These are phyloP conservation scores for Dermochelys coriacea DNA, from an alignment of 2,797 vertebrate genomes.

Conservation along the genomic window DNA sequence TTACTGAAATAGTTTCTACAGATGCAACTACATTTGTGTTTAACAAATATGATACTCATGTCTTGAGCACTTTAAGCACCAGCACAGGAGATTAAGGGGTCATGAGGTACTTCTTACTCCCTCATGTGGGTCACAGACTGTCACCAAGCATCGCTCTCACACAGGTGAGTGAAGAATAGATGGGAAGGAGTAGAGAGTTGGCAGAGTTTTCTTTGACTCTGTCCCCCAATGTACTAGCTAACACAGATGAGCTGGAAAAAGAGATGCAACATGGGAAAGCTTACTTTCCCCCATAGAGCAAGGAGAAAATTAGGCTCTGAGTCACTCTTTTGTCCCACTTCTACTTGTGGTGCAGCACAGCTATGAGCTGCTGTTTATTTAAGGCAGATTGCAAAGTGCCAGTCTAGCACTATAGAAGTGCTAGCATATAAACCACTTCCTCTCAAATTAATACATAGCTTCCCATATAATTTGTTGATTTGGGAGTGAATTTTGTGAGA, in stretches of 20 bases:
- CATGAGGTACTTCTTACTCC: too few relatives aligned
- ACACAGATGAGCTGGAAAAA: neutral
- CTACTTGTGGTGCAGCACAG: neutral
- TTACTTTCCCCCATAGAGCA: neutral
- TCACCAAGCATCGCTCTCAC: neutral
- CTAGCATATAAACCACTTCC: neutral
- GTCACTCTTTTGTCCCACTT: neutral
- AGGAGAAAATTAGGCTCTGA: neutral
- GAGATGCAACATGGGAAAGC: neutral
- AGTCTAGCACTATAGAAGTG: too few relatives aligned
- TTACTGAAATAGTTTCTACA: neutral
- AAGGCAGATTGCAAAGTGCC: neutral
- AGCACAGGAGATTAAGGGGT: neutral
- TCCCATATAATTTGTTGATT: neutral
- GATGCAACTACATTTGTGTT: too few relatives aligned
- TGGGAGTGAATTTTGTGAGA: neutral
- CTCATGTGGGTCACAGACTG: neutral
- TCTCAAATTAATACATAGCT: neutral
- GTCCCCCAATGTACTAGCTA: neutral
- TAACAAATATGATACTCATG: neutral
- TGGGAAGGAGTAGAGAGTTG: neutral
- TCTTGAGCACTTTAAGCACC: neutral
- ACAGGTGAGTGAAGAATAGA: neutral
- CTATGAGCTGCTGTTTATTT: neutral
- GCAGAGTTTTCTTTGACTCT: neutral